Evolutionary conservation across 2,797 vertebrate genomes (phyloP).

Genomic region (Eremophila alpestris): DNA sequence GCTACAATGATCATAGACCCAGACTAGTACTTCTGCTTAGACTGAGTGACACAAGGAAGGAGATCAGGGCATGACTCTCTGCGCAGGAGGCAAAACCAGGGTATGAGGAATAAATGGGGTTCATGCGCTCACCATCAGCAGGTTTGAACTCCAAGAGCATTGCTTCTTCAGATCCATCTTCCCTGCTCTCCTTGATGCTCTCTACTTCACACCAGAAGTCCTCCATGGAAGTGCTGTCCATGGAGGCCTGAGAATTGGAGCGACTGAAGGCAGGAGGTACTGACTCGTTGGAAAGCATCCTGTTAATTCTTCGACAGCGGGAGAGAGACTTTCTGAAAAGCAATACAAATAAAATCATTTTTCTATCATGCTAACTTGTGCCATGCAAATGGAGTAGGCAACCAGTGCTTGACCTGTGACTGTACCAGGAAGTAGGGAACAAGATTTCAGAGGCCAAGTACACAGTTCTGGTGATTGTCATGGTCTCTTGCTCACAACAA

Average conservation of each 20-base stretch:
- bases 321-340: constrained; percentile 78
- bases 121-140: constrained; percentile 82
- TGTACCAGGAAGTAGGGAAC: background rate
- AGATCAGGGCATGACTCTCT: background rate
- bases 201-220: constrained; percentile 93
- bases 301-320: constrained; percentile 77
- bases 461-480: background rate
- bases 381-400: background rate
- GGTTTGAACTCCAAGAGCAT: constrained; percentile 80
- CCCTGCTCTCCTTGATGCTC: constrained; percentile 83
- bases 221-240: constrained; percentile 86
- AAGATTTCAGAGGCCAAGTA: background rate
- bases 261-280: constrained; percentile 72
- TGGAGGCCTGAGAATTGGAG: constrained; percentile 75
- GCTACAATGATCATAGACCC: background rate
- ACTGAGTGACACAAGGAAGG: fast-evolving
- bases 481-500: background rate
- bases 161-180: constrained; percentile 76
- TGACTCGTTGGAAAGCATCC: constrained; percentile 83
- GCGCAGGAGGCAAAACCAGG: background rate
- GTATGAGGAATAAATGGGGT: background rate
- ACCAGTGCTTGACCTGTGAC: background rate
- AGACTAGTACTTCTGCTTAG: background rate
- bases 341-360: background rate
- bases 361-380: background rate